A percentile compares a stretch with the other conserved stretches of the same genome.
phyloP scores from a whole-genome alignment of 2,888 invertebrate species.

The Andrena bicolor region DNA sequence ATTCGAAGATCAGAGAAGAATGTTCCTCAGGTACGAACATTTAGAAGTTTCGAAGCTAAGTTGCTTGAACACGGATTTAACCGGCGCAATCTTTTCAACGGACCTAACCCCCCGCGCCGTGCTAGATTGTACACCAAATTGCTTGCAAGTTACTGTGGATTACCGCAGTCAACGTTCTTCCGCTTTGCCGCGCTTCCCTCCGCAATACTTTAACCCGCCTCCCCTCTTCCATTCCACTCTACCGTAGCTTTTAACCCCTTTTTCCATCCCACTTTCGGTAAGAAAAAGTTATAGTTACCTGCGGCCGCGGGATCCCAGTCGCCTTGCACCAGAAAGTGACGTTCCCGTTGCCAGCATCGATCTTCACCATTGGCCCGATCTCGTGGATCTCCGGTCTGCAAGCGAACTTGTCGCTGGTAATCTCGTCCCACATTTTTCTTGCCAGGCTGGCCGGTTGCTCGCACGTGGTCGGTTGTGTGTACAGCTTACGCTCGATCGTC shows the following conservation, averaged over 20 bases:
- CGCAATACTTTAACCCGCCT: slow-evolving; percentile 19
- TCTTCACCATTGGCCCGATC: slow-evolving; percentile 85
- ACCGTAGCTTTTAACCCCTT: background rate
- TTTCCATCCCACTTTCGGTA: background rate
- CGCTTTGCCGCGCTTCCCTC: slow-evolving; percentile 1
- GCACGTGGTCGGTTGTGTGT: slow-evolving; percentile 91
- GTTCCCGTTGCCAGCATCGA: slow-evolving; percentile 88
- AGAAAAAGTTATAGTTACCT: slow-evolving; percentile 84
- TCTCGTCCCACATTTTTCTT: slow-evolving; percentile 91
- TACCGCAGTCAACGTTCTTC: slow-evolving; percentile 27
- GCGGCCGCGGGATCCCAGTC: slow-evolving; percentile 91
- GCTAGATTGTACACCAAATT: slow-evolving; percentile 45
- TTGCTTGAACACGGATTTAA: slow-evolving; percentile 28
- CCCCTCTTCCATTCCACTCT: background rate
- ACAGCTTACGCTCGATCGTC: slow-evolving; percentile 90
- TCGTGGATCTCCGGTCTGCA: slow-evolving; percentile 90
- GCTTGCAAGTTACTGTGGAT: slow-evolving; percentile 40
- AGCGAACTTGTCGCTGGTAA: slow-evolving; percentile 91
- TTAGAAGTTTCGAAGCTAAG: slow-evolving; percentile 41
- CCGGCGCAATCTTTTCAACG: slow-evolving; percentile 43
- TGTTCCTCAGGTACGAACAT: slow-evolving; percentile 25
- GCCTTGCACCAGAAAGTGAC: slow-evolving; percentile 92
- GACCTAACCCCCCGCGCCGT: slow-evolving; percentile 22
- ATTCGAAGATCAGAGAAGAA: slow-evolving; percentile 32
- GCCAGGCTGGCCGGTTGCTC: slow-evolving; percentile 89